A percentile compares a stretch with the other conserved stretches of the same genome.
Conservation (phyloP, 1,140 invertebrate species). For the Littorina saxatilis region DNA sequence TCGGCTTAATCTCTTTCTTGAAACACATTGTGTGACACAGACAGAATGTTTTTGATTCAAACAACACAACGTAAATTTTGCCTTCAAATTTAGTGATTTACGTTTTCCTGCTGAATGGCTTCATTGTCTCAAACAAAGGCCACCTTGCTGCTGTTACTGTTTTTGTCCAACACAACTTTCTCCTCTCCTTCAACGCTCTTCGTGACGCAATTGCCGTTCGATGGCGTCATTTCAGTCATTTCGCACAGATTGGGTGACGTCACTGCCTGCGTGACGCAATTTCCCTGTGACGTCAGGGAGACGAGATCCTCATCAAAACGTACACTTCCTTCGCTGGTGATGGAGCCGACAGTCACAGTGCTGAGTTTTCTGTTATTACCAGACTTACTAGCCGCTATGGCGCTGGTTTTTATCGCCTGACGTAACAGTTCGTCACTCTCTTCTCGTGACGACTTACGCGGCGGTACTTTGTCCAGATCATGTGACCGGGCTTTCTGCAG, state of each 20-base stretch:
- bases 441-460: neutral
- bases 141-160: neutral
- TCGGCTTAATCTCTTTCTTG: neutral
- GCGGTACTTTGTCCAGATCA: conserved; percentile 4
- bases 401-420: conserved; percentile 15
- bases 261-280: neutral
- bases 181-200: neutral
- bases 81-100: neutral
- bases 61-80: neutral
- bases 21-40: neutral
- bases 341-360: no score
- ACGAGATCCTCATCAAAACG: no score
- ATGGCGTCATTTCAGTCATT: no score
- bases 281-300: neutral
- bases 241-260: no score
- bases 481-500: conserved; percentile 7
- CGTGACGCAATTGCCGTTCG: no score
- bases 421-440: neutral
- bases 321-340: no score
- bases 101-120: no score
- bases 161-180: conserved; percentile 15
- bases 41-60: neutral
- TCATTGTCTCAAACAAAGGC: conserved; percentile 11
- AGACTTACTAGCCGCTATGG: neutral
- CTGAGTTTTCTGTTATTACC: no score